These are phyloP conservation scores for Felis chaus DNA, from an alignment of 2,113 vertebrate species.

Conservation along the genomic window DNA sequence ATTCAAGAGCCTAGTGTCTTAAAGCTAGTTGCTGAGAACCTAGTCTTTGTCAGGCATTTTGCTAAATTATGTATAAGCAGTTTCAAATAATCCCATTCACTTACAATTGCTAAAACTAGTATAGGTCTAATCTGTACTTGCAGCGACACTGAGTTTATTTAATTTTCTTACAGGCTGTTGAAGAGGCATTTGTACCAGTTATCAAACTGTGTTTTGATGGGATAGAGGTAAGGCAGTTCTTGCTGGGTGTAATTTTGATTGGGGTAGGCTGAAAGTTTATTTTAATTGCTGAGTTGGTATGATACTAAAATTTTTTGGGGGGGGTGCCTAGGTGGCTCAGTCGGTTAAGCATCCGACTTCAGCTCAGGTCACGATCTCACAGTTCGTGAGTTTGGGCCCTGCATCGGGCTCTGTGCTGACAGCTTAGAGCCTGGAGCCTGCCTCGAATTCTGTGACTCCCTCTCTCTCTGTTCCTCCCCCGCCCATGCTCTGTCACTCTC, in stretches of 20 bases:
- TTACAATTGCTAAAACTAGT: neutral
- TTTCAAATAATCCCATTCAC: neutral
- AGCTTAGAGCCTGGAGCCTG: no score
- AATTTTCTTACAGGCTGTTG: constrained; percentile 86
- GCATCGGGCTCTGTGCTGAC: no score
- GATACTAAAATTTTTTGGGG: neutral
- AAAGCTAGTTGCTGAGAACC: neutral
- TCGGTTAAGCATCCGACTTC: no score
- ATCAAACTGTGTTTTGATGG: constrained; percentile 94
- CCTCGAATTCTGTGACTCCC: no score
- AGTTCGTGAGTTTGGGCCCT: no score
- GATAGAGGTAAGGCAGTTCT: constrained; percentile 89
- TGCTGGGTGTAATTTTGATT: neutral
- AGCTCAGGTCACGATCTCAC: no score
- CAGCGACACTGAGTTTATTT: constrained; percentile 39
- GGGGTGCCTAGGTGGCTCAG: no score
- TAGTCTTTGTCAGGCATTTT: neutral
- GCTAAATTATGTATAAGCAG: neutral
- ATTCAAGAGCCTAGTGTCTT: neutral
- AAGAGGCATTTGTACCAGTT: constrained; percentile 94
- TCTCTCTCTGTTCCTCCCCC: no score
- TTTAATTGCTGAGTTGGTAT: constrained; percentile 16
- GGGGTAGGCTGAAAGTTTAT: neutral
- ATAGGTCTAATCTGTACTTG: neutral
- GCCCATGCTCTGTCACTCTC: no score